Base-by-base conservation (phyloP, 2,797 vertebrate species). In the Diglossa cyanea region DNA sequence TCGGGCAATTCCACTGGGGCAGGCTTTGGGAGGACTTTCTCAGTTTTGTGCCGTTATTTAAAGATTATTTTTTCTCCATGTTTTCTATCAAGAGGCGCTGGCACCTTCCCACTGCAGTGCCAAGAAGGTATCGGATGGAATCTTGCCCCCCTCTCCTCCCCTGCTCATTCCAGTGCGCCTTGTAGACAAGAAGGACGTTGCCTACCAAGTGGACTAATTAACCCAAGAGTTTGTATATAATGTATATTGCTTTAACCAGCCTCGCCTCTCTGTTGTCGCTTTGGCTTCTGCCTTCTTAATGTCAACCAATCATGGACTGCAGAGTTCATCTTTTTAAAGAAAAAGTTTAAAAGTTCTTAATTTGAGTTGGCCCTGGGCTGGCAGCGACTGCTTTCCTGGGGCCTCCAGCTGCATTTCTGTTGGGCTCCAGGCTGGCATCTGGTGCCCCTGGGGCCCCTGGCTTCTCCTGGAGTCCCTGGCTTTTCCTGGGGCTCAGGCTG, bases 21-120 rank as follows among this genome's bases (percentile, higher is more conserved):
- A 90, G 97, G 96, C 92, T 98, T 98, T 98, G 98, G 98, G 95
- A 98, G 97, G 97, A 98, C 98, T 98, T 97, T 96, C 98, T 98
- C 98, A 98, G 98, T 97, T 97, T 97, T 81, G 98, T 98, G 98
- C 98, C 97, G 98, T 98, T 98, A 98, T 98, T 99, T 98, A 98
- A 98, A 98, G 98, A 98, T 98, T 97, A 86, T 86, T 96, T 96
- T 98, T 98, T 98, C 98, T 98, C 97, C 97, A 95, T 97, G 96
- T 97, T 98, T 98, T 97, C 96, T 98, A 98, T 94, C 86, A 96
- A 98, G 98, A 98, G 97, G 98, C 98, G 95, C 98, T 95, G 98
- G 97, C 98, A 98, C 98, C 97, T 97, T 96, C 72, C 96, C 94
- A 95, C 88, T 95, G 45, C 95, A 97, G 98, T 98, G 98, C 98